These are phyloP conservation scores for Drosophila nigritarsus DNA, from an alignment of 2,888 invertebrate genomes.

Conservation along the genomic window DNA sequence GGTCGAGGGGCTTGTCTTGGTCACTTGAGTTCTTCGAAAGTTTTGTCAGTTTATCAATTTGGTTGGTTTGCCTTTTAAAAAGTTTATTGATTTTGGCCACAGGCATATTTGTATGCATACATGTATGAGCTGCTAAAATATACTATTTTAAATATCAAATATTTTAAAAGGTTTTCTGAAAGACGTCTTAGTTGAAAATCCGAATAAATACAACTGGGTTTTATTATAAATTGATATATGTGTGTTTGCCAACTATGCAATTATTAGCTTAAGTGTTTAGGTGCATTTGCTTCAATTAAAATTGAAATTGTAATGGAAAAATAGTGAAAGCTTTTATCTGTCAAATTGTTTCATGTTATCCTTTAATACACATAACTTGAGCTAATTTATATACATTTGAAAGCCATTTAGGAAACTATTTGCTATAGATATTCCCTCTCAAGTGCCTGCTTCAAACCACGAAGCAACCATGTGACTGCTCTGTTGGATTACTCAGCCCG, in stretches of 20 bases:
- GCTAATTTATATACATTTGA: slow-evolving; percentile 24
- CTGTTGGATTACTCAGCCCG: slow-evolving; percentile 1
- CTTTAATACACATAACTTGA: slow-evolving; percentile 1
- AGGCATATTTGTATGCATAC: slow-evolving; percentile 6
- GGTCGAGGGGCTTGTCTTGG: background rate
- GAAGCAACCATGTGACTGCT: slow-evolving; percentile 2
- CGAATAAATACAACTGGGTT: slow-evolving; percentile 1
- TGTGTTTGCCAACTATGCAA: background rate
- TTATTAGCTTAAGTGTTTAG: slow-evolving; percentile 7
- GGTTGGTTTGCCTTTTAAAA: slow-evolving; percentile 46
- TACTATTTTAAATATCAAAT: slow-evolving; percentile 16
- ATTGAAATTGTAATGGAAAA: background rate
- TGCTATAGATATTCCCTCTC: background rate
- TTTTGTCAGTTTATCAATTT: slow-evolving; percentile 57
- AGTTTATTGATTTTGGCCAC: slow-evolving; percentile 53
- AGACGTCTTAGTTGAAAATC: background rate
- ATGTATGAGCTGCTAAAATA: background rate
- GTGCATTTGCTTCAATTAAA: background rate
- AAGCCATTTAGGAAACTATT: slow-evolving; percentile 7
- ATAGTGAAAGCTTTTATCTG: background rate
- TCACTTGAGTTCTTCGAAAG: slow-evolving; percentile 46
- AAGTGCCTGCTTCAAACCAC: background rate
- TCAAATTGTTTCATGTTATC: background rate
- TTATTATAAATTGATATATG: background rate
- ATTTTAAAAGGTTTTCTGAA: slow-evolving; percentile 5